A percentile compares a stretch with the other conserved stretches of the same genome.
phyloP scores from a whole-genome alignment of 2,888 invertebrate species.

The Orgyia antiqua region DNA sequence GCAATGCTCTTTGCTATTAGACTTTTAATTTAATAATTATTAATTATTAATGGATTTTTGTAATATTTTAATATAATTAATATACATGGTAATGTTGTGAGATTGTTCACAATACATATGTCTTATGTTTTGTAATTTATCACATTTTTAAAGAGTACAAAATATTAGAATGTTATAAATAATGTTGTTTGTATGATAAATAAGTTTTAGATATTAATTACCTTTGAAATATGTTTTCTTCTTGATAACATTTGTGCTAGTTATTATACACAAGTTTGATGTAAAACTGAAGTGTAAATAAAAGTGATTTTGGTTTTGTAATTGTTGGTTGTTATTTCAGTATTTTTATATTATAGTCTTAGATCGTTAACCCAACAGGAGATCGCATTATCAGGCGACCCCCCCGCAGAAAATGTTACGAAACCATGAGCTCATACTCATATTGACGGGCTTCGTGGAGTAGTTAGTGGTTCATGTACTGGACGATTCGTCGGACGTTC shows the following conservation, averaged over 20 bases:
- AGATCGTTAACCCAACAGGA: too few species aligned
- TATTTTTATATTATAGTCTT: too few species aligned
- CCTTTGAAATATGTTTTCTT: slow-evolving; percentile 60
- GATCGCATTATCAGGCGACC: too few species aligned
- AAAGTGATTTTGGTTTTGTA: slow-evolving; percentile 76
- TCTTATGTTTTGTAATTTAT: slow-evolving; percentile 75
- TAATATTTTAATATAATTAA: slow-evolving; percentile 73
- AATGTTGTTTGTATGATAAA: slow-evolving; percentile 69
- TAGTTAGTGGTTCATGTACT: too few species aligned
- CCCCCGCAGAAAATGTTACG: too few species aligned
- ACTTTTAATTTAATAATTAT: slow-evolving; percentile 66
- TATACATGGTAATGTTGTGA: slow-evolving; percentile 73
- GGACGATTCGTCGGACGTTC: too few species aligned
- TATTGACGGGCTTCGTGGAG: too few species aligned
- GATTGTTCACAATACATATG: slow-evolving; percentile 54
- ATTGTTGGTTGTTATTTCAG: too few species aligned
- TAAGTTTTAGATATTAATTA: slow-evolving; percentile 72
- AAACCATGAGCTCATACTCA: too few species aligned
- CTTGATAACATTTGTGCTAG: slow-evolving; percentile 68
- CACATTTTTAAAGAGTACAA: slow-evolving; percentile 76
- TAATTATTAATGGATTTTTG: slow-evolving; percentile 72
- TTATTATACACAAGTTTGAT: slow-evolving; percentile 71
- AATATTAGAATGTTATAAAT: slow-evolving; percentile 75
- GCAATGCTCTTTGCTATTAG: slow-evolving; percentile 63
- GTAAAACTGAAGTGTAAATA: slow-evolving; percentile 71